Evolutionary conservation across 1,140 invertebrate genomes (phyloP).

Genomic region (Atta colombica): DNA sequence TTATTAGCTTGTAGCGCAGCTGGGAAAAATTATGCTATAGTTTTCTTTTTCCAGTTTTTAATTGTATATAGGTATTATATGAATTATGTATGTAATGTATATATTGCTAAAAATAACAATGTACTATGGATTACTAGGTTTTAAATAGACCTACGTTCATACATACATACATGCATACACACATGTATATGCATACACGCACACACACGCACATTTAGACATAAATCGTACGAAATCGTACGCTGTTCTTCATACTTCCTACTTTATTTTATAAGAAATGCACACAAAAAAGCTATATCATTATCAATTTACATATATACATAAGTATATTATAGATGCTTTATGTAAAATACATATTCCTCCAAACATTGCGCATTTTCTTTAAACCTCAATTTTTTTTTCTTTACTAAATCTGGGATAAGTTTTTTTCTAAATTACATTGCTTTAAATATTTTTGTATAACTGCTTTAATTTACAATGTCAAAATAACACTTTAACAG

Average conservation of each 20-base stretch:
- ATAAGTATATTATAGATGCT: constrained; percentile 20
- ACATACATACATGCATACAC: neutral
- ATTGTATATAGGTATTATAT: constrained; percentile 71
- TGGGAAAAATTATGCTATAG: constrained; percentile 13
- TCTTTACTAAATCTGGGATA: neutral
- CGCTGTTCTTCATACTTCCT: neutral
- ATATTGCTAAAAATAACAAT: constrained; percentile 73
- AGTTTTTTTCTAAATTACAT: neutral
- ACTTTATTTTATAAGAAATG: constrained; percentile 20
- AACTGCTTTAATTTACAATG: neutral
- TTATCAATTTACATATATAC: constrained; percentile 10
- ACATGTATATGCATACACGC: neutral
- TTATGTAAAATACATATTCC: constrained; percentile 28
- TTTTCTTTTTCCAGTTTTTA: constrained; percentile 42
- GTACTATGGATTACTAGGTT: constrained; percentile 68
- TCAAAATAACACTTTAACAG: neutral
- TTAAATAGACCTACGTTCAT: constrained; percentile 64
- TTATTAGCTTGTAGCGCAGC: neutral
- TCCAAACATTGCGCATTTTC: constrained; percentile 24
- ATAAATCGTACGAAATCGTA: neutral
- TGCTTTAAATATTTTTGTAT: neutral
- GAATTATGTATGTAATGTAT: constrained; percentile 78
- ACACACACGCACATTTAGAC: neutral
- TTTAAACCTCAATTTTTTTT: constrained; percentile 26
- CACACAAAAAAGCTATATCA: constrained; percentile 8